phyloP scores from a whole-genome alignment of 2,797 vertebrate genomes.

The Jordanella pulchra region DNA sequence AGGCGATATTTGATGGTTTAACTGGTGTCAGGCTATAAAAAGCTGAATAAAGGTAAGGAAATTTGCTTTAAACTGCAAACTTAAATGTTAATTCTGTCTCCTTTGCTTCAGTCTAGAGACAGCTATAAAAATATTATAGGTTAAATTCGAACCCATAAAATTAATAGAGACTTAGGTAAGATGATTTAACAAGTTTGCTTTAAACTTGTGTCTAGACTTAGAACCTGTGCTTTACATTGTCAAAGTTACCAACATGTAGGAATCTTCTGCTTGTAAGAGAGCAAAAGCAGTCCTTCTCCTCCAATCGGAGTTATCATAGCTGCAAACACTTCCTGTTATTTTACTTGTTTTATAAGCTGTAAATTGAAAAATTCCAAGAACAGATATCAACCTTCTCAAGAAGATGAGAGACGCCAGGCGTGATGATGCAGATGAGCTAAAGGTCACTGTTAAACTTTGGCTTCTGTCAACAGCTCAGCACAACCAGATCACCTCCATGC shows the following conservation, averaged over 20 bases:
- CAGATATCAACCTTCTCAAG: not conserved
- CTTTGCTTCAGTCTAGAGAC: not conserved
- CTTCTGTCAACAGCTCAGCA: not conserved
- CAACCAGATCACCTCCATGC: too few relatives aligned
- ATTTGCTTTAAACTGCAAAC: not conserved
- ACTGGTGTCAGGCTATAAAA: not conserved
- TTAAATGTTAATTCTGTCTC: not conserved
- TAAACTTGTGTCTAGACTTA: not conserved
- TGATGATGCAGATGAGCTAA: not conserved
- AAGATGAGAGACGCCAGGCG: not conserved
- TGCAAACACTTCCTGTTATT: not conserved
- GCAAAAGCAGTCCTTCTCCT: not conserved
- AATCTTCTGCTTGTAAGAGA: not conserved
- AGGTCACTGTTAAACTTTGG: not conserved
- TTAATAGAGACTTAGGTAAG: not conserved
- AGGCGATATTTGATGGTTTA: not conserved
- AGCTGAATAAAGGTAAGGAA: not conserved
- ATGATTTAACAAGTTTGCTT: not conserved
- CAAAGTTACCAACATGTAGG: not conserved
- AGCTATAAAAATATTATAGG: not conserved
- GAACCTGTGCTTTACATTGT: not conserved
- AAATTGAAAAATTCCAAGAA: not conserved
- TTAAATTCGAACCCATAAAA: not conserved
- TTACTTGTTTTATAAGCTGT: not conserved
- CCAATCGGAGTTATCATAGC: not conserved